These are phyloP conservation scores for Tylochromis polylepis DNA, from an alignment of 2,113 vertebrate genomes.

Conservation along the genomic window DNA sequence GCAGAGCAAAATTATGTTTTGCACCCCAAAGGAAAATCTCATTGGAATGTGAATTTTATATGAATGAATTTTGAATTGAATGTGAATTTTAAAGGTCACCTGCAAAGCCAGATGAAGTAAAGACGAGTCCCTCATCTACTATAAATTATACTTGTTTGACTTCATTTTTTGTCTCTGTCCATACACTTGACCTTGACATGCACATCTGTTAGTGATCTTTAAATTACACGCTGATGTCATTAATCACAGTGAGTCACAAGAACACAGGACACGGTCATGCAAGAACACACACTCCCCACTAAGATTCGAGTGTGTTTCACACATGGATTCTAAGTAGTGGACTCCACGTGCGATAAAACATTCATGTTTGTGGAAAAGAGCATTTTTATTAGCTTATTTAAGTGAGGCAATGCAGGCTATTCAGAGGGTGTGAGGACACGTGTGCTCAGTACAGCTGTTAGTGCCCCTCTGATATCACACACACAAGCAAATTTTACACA, in stretches of 20 bases:
- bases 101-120: neutral
- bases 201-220: slow-evolving; percentile 40
- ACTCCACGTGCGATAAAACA: neutral
- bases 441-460: slow-evolving; percentile 39
- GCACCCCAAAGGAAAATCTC: neutral
- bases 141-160: neutral
- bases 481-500: slow-evolving; percentile 3
- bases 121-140: neutral
- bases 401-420: neutral
- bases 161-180: neutral
- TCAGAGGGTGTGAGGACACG: slow-evolving; percentile 12
- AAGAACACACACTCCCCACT: neutral
- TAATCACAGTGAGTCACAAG: slow-evolving; percentile 1
- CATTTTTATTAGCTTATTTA: neutral
- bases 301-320: neutral
- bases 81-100: neutral
- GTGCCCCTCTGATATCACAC: neutral
- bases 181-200: neutral
- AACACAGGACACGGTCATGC: neutral
- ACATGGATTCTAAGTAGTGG: neutral
- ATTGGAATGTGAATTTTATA: neutral
- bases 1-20: neutral
- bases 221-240: slow-evolving; percentile 34
- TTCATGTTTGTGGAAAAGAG: neutral
- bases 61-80: too few relatives aligned